Evolutionary conservation across 1,140 invertebrate genomes (phyloP).

Genomic region (Branchinecta lindahli): DNA sequence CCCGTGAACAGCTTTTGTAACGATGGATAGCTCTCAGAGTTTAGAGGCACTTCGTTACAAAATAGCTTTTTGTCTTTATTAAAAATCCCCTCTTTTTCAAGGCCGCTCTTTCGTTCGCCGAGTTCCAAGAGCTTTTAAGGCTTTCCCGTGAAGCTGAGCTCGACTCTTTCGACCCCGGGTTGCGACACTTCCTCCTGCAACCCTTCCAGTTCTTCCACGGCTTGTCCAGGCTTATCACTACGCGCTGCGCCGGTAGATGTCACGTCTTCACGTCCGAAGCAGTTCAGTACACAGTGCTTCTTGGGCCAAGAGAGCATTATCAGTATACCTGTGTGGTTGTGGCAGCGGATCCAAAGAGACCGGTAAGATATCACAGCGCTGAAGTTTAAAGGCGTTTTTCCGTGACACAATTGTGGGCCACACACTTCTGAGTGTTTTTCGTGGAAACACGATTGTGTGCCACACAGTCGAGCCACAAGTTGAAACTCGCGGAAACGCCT

Average conservation of each 20-base stretch:
- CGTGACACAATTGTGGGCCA: too few species aligned
- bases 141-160: conserved; percentile 43
- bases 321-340: neutral
- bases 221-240: conserved; percentile 39
- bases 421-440: too few species aligned
- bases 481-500: too few species aligned
- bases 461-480: too few species aligned
- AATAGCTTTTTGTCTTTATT: too few species aligned
- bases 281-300: neutral
- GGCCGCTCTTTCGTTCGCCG: conserved; percentile 38
- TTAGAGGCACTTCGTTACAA: too few species aligned
- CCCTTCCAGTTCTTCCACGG: conserved; percentile 49
- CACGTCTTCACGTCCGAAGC: neutral
- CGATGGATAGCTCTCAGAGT: too few species aligned
- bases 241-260: neutral
- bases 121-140: conserved; percentile 47
- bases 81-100: conserved; percentile 19
- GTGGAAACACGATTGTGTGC: too few species aligned
- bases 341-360: neutral
- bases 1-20: too few species aligned
- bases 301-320: neutral
- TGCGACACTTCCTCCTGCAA: conserved; percentile 44
- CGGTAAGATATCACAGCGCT: too few species aligned
- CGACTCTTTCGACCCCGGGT: conserved; percentile 40
- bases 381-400: too few species aligned